Conservation (phyloP, 2,113 vertebrate genomes). For the Corydoras maculifer region DNA sequence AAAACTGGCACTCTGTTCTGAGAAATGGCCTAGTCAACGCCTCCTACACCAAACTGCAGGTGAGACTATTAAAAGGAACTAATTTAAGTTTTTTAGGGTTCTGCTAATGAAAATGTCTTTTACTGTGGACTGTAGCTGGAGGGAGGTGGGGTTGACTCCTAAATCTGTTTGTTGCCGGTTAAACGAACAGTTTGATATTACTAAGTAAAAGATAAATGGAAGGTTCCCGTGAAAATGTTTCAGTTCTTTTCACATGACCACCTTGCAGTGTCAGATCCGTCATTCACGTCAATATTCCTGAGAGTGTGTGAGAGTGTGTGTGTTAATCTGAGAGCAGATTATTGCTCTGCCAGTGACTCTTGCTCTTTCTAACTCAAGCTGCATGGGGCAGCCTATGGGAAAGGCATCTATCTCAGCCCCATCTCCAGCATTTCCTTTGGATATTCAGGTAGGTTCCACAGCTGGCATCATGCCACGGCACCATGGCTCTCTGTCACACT, state of each 20-base stretch:
- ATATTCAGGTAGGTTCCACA: conserved; percentile 89
- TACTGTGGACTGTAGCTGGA: too few relatives aligned
- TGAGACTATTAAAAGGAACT: conserved; percentile 53
- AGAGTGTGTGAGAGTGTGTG: not conserved
- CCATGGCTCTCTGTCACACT: conserved; percentile 12
- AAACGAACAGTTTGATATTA: too few relatives aligned
- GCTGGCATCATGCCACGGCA: conserved; percentile 3
- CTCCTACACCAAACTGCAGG: conserved; percentile 99
- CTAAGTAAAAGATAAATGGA: too few relatives aligned
- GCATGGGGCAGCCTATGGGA: conserved; percentile 99
- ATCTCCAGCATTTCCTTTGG: conserved; percentile 99
- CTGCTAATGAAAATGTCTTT: too few relatives aligned
- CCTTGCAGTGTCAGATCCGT: too few relatives aligned
- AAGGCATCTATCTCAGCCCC: conserved; percentile 99
- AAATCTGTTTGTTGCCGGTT: too few relatives aligned
- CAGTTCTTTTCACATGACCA: too few relatives aligned
- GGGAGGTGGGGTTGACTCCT: too few relatives aligned
- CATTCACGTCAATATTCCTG: not conserved
- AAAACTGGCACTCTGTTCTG: conserved; percentile 99
- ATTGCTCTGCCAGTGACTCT: conserved; percentile 51
- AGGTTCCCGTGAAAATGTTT: too few relatives aligned
- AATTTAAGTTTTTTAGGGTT: too few relatives aligned
- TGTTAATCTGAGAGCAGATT: not conserved
- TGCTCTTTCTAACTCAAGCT: conserved; percentile 87
- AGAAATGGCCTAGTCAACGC: conserved; percentile 98